Evolutionary conservation across 2,888 invertebrate species (phyloP).

Genomic region (Dolichomitus sp.): DNA sequence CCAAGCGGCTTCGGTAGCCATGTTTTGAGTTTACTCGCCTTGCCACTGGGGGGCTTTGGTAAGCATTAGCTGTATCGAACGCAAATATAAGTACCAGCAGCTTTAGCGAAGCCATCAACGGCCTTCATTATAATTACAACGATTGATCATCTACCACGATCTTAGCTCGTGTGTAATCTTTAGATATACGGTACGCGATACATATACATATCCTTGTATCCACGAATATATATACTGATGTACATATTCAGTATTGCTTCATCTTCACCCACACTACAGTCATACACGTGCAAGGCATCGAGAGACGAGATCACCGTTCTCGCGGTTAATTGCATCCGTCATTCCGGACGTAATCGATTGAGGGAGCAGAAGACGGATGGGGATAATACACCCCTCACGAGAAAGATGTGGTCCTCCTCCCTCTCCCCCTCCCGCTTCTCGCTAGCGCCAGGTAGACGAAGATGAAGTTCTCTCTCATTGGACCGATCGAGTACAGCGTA

Average conservation of each 20-base stretch:
- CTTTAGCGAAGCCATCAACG: not conserved
- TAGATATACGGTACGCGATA: not conserved
- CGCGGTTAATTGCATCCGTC: conserved; percentile 77
- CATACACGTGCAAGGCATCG: not conserved
- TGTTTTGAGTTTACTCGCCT: no score
- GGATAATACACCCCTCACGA: conserved; percentile 59
- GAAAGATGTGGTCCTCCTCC: conserved; percentile 43
- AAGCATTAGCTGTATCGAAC: no score
- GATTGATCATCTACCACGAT: not conserved
- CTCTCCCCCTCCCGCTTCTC: conserved; percentile 4
- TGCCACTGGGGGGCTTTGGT: no score
- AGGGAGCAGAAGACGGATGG: conserved; percentile 64
- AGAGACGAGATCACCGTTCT: conserved; percentile 62
- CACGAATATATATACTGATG: not conserved
- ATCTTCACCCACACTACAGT: not conserved
- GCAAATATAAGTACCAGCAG: not conserved
- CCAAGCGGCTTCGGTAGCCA: no score
- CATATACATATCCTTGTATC: not conserved
- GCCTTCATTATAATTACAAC: not conserved
- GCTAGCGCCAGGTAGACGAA: conserved; percentile 35
- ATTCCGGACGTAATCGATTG: conserved; percentile 75
- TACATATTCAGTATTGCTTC: not conserved
- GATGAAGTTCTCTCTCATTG: conserved; percentile 53
- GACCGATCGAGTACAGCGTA: conserved; percentile 46
- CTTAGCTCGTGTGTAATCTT: not conserved